Evolutionary conservation across 2,888 invertebrate genomes (phyloP).

Genomic region (Chydorus sphaericus): DNA sequence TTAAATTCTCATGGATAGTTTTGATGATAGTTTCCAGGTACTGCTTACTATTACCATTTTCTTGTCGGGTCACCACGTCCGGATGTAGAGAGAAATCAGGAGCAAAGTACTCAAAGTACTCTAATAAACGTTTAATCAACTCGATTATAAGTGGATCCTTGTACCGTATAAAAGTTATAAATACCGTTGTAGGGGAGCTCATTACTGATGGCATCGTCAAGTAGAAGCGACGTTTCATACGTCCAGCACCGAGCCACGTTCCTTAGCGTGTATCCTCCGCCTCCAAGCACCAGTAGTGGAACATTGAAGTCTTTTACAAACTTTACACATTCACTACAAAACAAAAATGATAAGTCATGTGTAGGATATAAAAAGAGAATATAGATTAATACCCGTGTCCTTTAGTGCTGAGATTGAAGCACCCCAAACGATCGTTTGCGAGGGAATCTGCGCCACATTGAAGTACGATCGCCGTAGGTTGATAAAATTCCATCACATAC

Average conservation of each 20-base stretch:
- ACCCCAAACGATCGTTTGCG: slow-evolving; percentile 86
- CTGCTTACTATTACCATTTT: slow-evolving; percentile 89
- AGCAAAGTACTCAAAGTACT: slow-evolving; percentile 92
- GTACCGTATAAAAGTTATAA: neutral
- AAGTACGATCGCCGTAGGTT: slow-evolving; percentile 89
- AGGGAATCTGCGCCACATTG: slow-evolving; percentile 98
- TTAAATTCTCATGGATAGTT: slow-evolving; percentile 81
- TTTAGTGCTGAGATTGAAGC: slow-evolving; percentile 85
- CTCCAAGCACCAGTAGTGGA: slow-evolving; percentile 77
- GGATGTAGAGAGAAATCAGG: slow-evolving; percentile 94
- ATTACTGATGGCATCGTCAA: slow-evolving; percentile 84
- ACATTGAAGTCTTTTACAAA: slow-evolving; percentile 85
- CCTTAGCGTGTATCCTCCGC: slow-evolving; percentile 65
- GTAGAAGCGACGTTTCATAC: slow-evolving; percentile 85
- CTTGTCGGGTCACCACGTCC: slow-evolving; percentile 68
- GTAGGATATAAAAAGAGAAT: neutral
- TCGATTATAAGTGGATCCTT: neutral
- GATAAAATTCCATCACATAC: slow-evolving; percentile 88
- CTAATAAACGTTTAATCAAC: slow-evolving; percentile 27
- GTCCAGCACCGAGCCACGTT: slow-evolving; percentile 99
- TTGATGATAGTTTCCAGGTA: slow-evolving; percentile 79
- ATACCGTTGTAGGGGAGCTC: slow-evolving; percentile 74
- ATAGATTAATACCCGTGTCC: slow-evolving; percentile 61
- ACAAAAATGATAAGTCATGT: slow-evolving; percentile 1
- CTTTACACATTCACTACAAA: slow-evolving; percentile 70